Percentiles rank a stretch among this genome's conserved stretches.
Conservation (phyloP, 2,797 vertebrate genomes). For the Protosalanx chinensis region DNA sequence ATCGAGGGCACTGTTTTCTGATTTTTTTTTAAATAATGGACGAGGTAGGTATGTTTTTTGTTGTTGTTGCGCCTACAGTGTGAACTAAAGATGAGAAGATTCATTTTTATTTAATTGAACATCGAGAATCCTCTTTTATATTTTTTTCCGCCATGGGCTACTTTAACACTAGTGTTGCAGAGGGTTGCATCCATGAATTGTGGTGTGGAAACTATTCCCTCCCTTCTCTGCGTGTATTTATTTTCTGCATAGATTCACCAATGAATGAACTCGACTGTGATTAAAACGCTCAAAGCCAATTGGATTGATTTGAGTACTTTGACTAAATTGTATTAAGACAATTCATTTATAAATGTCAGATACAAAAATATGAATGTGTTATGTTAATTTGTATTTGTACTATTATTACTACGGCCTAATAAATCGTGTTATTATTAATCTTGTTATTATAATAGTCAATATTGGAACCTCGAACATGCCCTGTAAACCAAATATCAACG, state of each 20-base stretch:
- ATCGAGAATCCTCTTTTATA: conserved; percentile 13
- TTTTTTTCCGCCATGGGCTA: neutral
- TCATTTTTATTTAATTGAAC: neutral
- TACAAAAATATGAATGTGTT: neutral
- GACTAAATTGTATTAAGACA: neutral
- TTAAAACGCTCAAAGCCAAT: conserved; percentile 83
- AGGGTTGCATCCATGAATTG: conserved; percentile 78
- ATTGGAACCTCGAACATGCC: too few species aligned
- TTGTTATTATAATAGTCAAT: neutral
- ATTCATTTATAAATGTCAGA: neutral
- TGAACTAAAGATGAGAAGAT: too few species aligned
- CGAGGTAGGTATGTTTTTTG: too few species aligned
- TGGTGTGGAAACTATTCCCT: conserved; percentile 70
- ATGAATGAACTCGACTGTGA: conserved; percentile 69
- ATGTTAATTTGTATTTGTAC: neutral
- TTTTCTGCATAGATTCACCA: conserved; percentile 85
- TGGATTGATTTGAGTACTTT: conserved; percentile 66
- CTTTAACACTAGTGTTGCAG: conserved; percentile 43
- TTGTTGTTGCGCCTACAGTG: too few species aligned
- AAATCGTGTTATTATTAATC: conserved; percentile 16
- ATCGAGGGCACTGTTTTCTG: too few species aligned
- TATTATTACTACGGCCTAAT: neutral
- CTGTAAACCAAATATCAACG: too few species aligned
- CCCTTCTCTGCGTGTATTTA: conserved; percentile 59
- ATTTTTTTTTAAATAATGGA: too few species aligned